Percentiles rank a stretch among this genome's conserved stretches.
These are phyloP conservation scores for Agrotis clavis DNA, from an alignment of 2,888 invertebrate species.

Conservation along the genomic window DNA sequence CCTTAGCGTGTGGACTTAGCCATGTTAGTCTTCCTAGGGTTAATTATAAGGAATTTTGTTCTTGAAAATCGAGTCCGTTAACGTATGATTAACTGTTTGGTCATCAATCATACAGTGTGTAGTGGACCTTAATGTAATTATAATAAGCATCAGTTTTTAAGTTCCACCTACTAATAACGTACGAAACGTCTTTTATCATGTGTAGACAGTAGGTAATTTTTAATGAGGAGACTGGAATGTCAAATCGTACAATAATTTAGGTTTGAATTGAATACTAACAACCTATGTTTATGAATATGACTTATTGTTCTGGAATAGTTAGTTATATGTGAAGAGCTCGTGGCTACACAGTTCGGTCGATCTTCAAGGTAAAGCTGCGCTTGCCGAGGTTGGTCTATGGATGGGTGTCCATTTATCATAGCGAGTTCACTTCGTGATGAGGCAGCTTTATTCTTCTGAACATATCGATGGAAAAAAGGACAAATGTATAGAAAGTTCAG, in stretches of 20 bases:
- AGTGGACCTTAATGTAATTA: constrained; percentile 57
- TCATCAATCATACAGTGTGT: constrained; percentile 58
- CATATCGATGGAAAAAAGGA: not conserved
- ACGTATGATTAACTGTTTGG: constrained; percentile 41
- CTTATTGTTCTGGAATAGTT: not conserved
- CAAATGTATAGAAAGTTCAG: not conserved
- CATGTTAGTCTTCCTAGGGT: not conserved
- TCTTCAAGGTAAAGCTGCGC: too few species aligned
- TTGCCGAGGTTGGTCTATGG: too few species aligned
- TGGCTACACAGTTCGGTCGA: too few species aligned
- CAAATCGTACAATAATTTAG: constrained; percentile 5
- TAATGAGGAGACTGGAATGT: not conserved
- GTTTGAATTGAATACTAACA: not conserved
- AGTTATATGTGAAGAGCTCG: too few species aligned
- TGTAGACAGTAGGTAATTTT: constrained; percentile 32
- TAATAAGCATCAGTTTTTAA: constrained; percentile 59
- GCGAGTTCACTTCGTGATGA: too few species aligned
- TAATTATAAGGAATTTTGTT: constrained; percentile 20
- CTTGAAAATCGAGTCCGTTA: constrained; percentile 25
- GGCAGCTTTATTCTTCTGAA: not conserved
- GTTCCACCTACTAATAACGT: constrained; percentile 24
- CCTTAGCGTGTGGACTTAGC: constrained; percentile 62
- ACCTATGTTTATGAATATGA: constrained; percentile 1
- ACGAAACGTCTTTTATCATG: constrained; percentile 42
- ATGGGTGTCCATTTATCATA: too few species aligned